A percentile compares a stretch with the other conserved stretches of the same genome.
Evolutionary conservation across 2,888 invertebrate species (phyloP).

Genomic region (Neoascia interrupta): DNA sequence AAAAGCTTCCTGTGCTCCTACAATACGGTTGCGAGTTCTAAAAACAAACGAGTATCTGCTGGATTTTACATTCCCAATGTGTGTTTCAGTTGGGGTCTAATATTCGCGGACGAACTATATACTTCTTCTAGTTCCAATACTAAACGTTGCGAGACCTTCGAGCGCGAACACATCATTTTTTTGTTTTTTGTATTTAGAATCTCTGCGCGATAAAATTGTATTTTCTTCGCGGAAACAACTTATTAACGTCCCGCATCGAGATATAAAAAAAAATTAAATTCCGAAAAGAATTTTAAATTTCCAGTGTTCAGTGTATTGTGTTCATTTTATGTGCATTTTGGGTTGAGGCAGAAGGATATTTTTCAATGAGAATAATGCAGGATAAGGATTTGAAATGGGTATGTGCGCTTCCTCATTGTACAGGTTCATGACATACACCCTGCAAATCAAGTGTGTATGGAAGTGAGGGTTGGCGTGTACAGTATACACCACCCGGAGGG

Average conservation of each 20-base stretch:
- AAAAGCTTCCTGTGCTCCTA: conserved; percentile 34
- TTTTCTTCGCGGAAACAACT: conserved; percentile 15
- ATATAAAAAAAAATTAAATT: too few relatives aligned
- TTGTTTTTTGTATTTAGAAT: too few relatives aligned
- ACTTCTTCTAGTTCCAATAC: conserved; percentile 14
- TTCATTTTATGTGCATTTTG: conserved; percentile 23
- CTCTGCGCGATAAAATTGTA: conserved; percentile 9
- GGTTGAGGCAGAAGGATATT: conserved; percentile 19
- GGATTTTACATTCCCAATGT: conserved; percentile 26
- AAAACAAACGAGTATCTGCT: conserved; percentile 18
- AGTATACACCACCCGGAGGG: not conserved
- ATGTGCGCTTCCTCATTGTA: conserved; percentile 24
- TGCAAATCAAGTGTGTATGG: not conserved
- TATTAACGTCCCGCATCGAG: conserved; percentile 13
- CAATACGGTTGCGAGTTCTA: not conserved
- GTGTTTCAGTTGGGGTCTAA: conserved; percentile 44
- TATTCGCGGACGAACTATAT: conserved; percentile 38
- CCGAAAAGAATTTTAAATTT: too few relatives aligned
- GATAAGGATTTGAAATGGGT: conserved; percentile 51
- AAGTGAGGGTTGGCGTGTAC: not conserved
- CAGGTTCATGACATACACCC: conserved; percentile 10
- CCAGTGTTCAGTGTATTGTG: conserved; percentile 8
- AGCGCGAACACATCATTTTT: conserved; percentile 24
- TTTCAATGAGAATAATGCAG: conserved; percentile 57
- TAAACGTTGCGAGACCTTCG: conserved; percentile 13